Evolutionary conservation across 35 echinoderm and acorn worm genomes (phyloP), one percentile per base, ranked within the genome.

Genomic region (Ophioderma brevispina): DNA sequence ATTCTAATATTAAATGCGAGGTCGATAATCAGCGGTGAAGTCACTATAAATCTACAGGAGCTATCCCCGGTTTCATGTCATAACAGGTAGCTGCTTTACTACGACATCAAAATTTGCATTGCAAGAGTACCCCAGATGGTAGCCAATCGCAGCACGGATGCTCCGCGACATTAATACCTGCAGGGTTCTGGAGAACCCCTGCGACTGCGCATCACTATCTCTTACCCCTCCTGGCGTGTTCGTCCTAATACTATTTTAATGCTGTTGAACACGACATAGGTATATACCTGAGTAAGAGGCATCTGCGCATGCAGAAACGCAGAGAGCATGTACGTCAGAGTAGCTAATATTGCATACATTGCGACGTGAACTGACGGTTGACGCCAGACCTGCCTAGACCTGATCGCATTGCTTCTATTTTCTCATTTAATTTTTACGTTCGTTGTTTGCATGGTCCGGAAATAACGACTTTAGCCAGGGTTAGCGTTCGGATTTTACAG

Each of bases 1-100:
- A 70, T 70, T 70, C 59, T 70, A 70, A 70, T 70, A 70, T 70
- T 70, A 70, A 70, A 70, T 70, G 59, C 15, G 59, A 70, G 59
- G 59, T 70, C 59, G 59, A 70, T 70, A 18, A 18, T 70, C 59
- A 30, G 15, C 59, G 28, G 10, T 70, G 59, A 30, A 70, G 41
- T 46, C 41, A 46, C 41, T 46, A 70, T 25, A 70, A 70, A 70
- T 70, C 17, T 70, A 70, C 59, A 25, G 59, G 59, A 70, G 28
- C 28, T 18, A 70, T 70, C 10, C 59, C 59, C 23, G 28, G 59
- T 70, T 70, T 2, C 59, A 70, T 70, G 59, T 70, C 59, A 70
- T 13, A 70, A 70, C 59, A 70, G 59, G 59, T 70, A 15, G 28
- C 59, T 70, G 28, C 17, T 70, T 25, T 15, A 3, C 28, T 70